phyloP scores from a whole-genome alignment of 2,888 invertebrate genomes.

The Mongoloraphidia duomilia region DNA sequence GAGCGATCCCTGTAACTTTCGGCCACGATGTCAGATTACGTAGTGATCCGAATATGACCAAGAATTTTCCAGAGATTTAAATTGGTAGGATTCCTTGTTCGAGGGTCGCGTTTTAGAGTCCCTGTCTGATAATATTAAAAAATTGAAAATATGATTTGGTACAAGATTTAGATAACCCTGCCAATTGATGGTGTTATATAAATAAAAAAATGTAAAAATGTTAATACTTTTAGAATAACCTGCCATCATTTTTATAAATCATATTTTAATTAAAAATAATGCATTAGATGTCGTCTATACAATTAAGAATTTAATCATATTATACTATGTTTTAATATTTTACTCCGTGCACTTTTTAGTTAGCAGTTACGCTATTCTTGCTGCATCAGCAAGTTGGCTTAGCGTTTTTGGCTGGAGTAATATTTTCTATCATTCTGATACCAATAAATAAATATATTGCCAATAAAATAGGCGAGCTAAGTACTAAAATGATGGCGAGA shows the following conservation, averaged over 20 bases:
- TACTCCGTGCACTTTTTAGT: constrained; percentile 33
- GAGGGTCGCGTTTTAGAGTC: no score
- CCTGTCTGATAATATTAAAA: no score
- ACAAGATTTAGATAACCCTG: no score
- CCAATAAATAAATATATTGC: constrained; percentile 87
- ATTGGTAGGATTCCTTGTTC: no score
- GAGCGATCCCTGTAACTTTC: no score
- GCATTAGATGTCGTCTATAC: not conserved
- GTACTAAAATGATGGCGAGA: constrained; percentile 73
- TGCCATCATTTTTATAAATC: not conserved
- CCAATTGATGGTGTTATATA: no score
- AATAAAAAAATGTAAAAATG: no score
- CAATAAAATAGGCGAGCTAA: constrained; percentile 72
- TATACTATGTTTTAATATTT: constrained; percentile 1
- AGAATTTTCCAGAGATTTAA: no score
- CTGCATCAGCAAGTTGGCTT: constrained; percentile 79
- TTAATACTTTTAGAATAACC: no score
- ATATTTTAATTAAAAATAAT: not conserved
- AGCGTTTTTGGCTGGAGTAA: constrained; percentile 81
- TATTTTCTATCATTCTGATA: constrained; percentile 73
- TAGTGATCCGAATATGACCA: no score
- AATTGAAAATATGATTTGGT: no score
- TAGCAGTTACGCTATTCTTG: constrained; percentile 66
- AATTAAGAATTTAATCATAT: not conserved
- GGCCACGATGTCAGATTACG: no score